Conservation (phyloP, 2,888 invertebrate genomes). For the Heliothis peltigera region DNA sequence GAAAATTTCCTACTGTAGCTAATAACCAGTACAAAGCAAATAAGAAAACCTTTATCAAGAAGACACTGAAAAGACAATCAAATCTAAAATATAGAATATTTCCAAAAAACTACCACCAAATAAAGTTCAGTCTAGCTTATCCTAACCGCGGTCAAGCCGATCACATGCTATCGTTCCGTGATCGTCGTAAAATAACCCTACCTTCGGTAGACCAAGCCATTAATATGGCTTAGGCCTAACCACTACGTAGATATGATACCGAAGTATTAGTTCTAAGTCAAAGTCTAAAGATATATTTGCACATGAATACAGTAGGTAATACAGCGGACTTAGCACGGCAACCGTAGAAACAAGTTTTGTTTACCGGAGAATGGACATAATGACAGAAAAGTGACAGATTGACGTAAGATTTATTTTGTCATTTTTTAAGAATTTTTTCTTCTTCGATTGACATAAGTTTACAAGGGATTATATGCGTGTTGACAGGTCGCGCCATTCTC, state of each 20-base stretch:
- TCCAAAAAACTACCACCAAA: conserved; percentile 3
- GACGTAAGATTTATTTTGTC: too few relatives aligned
- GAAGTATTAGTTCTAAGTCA: conserved; percentile 19
- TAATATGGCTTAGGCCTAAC: conserved; percentile 11
- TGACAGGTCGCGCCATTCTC: too few relatives aligned
- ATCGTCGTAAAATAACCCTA: conserved; percentile 35
- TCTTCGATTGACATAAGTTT: too few relatives aligned
- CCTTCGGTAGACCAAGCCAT: conserved; percentile 20
- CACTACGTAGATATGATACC: background rate
- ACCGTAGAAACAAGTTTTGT: too few relatives aligned
- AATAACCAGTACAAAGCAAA: background rate
- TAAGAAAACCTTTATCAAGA: background rate
- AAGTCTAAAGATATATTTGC: too few relatives aligned
- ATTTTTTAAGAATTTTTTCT: too few relatives aligned
- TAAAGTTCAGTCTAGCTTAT: background rate
- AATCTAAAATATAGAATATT: background rate
- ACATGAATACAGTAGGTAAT: too few relatives aligned
- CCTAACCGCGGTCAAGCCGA: conserved; percentile 7
- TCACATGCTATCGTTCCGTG: conserved; percentile 7
- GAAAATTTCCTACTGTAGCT: too few relatives aligned
- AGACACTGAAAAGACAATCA: background rate
- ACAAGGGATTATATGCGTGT: too few relatives aligned
- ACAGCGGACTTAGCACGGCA: too few relatives aligned
- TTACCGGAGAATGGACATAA: too few relatives aligned
- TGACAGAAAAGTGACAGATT: too few relatives aligned